A percentile compares a stretch with the other conserved stretches of the same genome.
Conservation (phyloP, 2,113 vertebrate species). For the Perca flavescens region DNA sequence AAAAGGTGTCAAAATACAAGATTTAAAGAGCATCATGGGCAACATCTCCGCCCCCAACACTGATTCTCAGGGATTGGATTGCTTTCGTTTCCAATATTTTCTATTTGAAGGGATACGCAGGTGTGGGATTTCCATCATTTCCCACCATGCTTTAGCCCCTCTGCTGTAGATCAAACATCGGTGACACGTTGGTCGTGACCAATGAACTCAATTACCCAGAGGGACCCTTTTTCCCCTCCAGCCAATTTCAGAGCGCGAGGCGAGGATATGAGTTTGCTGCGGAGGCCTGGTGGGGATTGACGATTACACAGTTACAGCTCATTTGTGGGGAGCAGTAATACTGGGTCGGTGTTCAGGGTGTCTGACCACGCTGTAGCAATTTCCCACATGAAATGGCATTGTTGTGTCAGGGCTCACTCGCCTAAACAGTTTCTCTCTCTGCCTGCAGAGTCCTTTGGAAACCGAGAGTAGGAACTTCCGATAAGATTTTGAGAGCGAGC, state of each 20-base stretch:
- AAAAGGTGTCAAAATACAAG: too few species aligned
- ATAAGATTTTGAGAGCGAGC: too few species aligned
- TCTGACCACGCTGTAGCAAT: not conserved
- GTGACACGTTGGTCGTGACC: slow-evolving; percentile 31
- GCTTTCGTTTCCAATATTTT: not conserved
- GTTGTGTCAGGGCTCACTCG: not conserved
- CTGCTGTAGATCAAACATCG: slow-evolving; percentile 30
- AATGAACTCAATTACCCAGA: slow-evolving; percentile 61
- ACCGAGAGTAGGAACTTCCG: not conserved
- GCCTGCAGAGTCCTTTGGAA: not conserved
- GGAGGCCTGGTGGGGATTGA: slow-evolving; percentile 14
- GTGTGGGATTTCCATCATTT: not conserved
- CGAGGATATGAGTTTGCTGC: slow-evolving; percentile 22
- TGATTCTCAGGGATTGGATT: not conserved
- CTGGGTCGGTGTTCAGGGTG: not conserved
- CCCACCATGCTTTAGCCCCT: not conserved
- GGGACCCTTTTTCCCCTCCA: not conserved
- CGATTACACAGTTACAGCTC: slow-evolving; percentile 3
- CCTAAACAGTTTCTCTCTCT: not conserved
- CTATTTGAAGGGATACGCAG: slow-evolving; percentile 3
- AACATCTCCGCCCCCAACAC: not conserved
- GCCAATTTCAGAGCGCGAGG: slow-evolving; percentile 18
- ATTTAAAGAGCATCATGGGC: not conserved
- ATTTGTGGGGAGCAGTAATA: not conserved
- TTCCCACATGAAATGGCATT: not conserved